Evolutionary conservation across 2,797 vertebrate genomes (phyloP).

Genomic region (Ibycter americanus): DNA sequence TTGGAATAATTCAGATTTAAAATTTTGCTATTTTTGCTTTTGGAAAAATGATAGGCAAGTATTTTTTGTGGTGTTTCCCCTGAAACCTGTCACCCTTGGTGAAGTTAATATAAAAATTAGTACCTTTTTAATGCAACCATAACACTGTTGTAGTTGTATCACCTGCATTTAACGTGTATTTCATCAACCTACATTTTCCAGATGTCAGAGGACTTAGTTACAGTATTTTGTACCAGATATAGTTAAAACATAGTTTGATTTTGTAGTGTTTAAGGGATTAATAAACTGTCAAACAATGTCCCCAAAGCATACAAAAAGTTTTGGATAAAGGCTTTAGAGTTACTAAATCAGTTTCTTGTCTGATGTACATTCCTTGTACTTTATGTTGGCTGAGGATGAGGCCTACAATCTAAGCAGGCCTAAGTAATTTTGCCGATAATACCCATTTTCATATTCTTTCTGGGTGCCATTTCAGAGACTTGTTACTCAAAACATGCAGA

Average conservation of each 20-base stretch:
- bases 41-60: neutral
- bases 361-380: neutral
- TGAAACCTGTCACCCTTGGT: neutral
- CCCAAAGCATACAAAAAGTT: neutral
- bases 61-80: neutral
- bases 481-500: neutral
- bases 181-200: neutral
- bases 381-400: neutral
- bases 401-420: neutral
- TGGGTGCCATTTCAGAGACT: neutral
- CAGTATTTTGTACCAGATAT: neutral
- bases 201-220: neutral
- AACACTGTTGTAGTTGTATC: neutral
- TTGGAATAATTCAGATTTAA: neutral
- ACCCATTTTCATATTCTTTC: neutral
- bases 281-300: neutral
- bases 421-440: neutral
- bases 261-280: neutral
- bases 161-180: neutral
- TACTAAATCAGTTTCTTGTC: neutral
- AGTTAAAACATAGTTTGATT: neutral
- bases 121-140: neutral
- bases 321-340: neutral
- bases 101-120: neutral
- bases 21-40: constrained; percentile 16